Percentiles rank a stretch among this genome's conserved stretches.
Evolutionary conservation across 2,888 invertebrate species (phyloP).

Genomic region (Cephus pygmeus): DNA sequence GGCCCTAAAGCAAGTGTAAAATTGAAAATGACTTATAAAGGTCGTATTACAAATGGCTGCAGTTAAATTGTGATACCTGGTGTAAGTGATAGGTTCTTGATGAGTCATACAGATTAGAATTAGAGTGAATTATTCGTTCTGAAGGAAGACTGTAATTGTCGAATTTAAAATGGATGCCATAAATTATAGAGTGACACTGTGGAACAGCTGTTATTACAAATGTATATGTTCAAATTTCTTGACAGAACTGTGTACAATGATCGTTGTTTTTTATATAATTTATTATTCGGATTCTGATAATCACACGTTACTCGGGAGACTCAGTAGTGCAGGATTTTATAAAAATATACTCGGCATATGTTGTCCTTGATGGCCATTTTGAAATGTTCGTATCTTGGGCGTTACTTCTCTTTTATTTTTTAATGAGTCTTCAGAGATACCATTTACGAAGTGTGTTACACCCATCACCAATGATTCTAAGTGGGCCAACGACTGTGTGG

Average conservation of each 20-base stretch:
- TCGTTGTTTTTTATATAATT: not conserved
- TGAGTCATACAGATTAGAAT: not conserved
- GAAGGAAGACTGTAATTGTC: not conserved
- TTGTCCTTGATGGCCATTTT: not conserved
- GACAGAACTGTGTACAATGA: not conserved
- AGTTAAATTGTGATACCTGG: not conserved
- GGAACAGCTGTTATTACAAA: slow-evolving; percentile 1
- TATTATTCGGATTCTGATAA: not conserved
- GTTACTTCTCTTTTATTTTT: not conserved
- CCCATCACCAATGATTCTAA: slow-evolving; percentile 28
- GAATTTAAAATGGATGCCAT: not conserved
- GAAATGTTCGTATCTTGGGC: not conserved
- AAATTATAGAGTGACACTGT: not conserved
- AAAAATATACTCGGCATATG: not conserved
- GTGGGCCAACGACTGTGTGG: slow-evolving; percentile 58
- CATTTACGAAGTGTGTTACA: not conserved
- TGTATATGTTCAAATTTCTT: too few relatives aligned
- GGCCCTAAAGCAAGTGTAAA: not conserved
- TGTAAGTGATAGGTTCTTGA: not conserved
- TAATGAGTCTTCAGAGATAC: not conserved
- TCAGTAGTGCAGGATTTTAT: not conserved
- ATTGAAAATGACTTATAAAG: not conserved
- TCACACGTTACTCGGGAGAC: not conserved
- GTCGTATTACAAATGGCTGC: not conserved
- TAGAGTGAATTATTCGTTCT: not conserved